Percentiles rank a stretch among this genome's conserved stretches.
Conservation (phyloP, 2,797 vertebrate genomes). For the Sarcophilus harrisii region DNA sequence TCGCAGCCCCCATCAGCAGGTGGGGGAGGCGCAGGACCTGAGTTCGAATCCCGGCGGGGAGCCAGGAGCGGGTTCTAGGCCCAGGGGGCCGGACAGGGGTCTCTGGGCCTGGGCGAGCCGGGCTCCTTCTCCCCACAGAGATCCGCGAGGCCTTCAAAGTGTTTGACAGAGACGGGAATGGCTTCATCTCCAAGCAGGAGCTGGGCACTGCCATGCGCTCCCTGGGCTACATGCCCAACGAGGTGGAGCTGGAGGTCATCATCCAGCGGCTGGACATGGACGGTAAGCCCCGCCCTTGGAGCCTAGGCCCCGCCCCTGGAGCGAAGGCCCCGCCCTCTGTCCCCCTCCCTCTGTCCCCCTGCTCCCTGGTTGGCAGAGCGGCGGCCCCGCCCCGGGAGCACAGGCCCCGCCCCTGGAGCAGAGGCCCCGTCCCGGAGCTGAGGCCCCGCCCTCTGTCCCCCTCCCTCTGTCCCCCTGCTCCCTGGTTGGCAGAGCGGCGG, state of each 20-base stretch:
- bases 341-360: background rate
- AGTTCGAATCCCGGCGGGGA: background rate
- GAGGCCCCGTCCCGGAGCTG: too few relatives aligned
- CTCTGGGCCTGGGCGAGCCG: background rate
- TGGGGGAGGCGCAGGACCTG: background rate
- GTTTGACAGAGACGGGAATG: conserved; percentile 96
- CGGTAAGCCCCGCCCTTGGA: conserved; percentile 83
- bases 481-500: too few relatives aligned
- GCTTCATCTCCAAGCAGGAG: conserved; percentile 98
- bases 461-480: too few relatives aligned
- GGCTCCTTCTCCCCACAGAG: conserved; percentile 85
- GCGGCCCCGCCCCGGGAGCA: too few relatives aligned
- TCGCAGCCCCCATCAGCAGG: background rate
- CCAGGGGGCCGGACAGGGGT: background rate
- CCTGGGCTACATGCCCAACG: conserved; percentile 98
- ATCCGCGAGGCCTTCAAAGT: conserved; percentile 98
- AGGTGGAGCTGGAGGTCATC: conserved; percentile 97
- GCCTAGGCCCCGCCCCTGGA: too few relatives aligned
- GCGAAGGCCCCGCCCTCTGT: background rate
- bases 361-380: background rate
- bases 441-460: too few relatives aligned
- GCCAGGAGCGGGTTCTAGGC: background rate
- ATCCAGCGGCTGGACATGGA: conserved; percentile 98
- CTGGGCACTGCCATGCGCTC: conserved; percentile 97
- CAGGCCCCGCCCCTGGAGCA: too few relatives aligned